Conservation (phyloP, 2,113 vertebrate species). For the Gnathonemus longibarbis region DNA sequence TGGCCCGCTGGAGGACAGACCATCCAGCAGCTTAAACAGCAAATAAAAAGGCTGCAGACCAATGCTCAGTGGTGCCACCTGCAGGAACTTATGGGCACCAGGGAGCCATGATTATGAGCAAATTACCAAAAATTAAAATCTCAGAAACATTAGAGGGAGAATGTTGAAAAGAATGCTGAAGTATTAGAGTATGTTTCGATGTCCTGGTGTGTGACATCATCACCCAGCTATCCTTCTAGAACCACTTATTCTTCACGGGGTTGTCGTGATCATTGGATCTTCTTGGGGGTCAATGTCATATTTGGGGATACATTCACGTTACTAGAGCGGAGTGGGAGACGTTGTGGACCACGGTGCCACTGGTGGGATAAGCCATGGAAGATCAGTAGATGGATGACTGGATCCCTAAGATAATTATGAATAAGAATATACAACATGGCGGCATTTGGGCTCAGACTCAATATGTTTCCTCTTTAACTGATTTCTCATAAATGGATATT, state of each 20-base stretch:
- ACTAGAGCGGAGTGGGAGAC: background rate
- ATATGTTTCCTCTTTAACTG: background rate
- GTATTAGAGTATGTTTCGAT: background rate
- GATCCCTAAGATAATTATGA: background rate
- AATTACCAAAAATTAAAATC: background rate
- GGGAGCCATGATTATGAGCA: background rate
- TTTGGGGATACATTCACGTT: background rate
- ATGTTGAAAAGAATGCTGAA: background rate
- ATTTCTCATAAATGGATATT: background rate
- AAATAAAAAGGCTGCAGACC: background rate
- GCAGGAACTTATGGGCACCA: background rate
- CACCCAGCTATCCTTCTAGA: background rate
- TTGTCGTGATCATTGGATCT: background rate
- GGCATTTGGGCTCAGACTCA: background rate
- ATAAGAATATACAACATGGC: background rate
- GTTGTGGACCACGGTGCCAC: background rate
- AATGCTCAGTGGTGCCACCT: background rate
- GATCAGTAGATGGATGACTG: background rate
- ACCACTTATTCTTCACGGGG: background rate
- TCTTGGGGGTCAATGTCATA: background rate
- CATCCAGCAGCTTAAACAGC: background rate
- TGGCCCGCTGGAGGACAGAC: background rate
- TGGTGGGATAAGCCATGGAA: conserved; percentile 19
- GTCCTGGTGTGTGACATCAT: background rate
- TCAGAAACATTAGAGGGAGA: background rate